Conservation (phyloP, 2,113 vertebrate genomes). For the Mohoua ochrocephala region DNA sequence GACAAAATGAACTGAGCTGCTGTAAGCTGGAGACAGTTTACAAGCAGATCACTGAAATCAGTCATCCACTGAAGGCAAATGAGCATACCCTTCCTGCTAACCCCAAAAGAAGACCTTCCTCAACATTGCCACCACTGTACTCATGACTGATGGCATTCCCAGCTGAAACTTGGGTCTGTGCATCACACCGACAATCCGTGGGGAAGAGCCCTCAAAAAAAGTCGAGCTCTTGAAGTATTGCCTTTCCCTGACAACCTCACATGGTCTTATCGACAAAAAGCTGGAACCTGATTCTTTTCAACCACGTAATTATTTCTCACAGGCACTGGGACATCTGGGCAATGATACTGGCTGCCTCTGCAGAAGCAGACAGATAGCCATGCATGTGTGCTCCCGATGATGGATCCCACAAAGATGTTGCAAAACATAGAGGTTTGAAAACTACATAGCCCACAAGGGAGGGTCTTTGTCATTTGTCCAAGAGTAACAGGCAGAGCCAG, state of each 20-base stretch:
- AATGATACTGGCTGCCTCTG: not conserved
- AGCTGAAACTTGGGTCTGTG: not conserved
- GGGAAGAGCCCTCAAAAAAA: not conserved
- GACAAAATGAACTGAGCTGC: not conserved
- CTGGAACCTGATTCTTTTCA: not conserved
- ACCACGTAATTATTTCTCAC: not conserved
- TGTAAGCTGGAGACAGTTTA: not conserved
- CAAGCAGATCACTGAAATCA: not conserved
- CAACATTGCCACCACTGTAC: not conserved
- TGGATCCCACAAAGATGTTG: not conserved
- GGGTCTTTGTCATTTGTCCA: not conserved
- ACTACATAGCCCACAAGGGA: not conserved
- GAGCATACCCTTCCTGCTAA: not conserved
- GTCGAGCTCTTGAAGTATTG: not conserved
- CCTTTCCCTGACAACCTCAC: not conserved
- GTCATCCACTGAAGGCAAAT: not conserved
- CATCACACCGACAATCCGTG: not conserved
- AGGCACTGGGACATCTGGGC: not conserved
- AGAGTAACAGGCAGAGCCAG: not conserved
- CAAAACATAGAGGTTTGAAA: not conserved
- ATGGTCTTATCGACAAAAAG: not conserved
- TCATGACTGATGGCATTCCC: not conserved
- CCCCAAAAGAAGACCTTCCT: not conserved
- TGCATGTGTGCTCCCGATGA: not conserved
- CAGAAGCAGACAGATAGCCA: not conserved